Evolutionary conservation across 2,113 vertebrate species (phyloP), one percentile per base, ranked within the genome.

Genomic region (Forbesichthys papilliferus): DNA sequence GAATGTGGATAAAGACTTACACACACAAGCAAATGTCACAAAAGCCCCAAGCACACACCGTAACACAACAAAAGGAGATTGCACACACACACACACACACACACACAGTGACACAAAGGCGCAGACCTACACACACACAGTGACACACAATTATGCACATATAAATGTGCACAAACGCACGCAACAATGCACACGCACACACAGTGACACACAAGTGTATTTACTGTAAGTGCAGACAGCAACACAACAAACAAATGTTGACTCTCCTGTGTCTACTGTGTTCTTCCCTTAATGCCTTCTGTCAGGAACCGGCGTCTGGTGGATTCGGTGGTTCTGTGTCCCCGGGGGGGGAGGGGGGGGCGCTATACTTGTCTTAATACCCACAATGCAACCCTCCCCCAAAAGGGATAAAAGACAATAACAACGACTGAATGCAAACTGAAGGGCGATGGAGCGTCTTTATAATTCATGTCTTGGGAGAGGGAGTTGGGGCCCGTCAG

Each of bases 391-490:
- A 48, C 18, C 10, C 60, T 65, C 13, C 59, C 75, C 74, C 69
- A 52, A 60, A 79, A 77, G 73, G 73, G 70, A 78, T 73, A 81
- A 71, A 71, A 82, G 73, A 73, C 53, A 54, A 62, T 59, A 77
- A 69, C 1, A 27, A 27, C 12, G 34, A 62, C 84, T 77, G 33
- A 0, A 74, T 73, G 71, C 73, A 84, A 72, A 75, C 74, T 72
- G 67, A 74, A 78, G 66, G 58, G 60, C 16, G 11, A 69, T 60
- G 74, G 64, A 54, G 36, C 54, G 70, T 34, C 57, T 84, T 85
- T 86, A 82, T 85, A 89, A 88, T 90, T 88, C 74, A 88, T 86
- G 73, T 89, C 69, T 68, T 62, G 63, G 76, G 76, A 82, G 73
- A 58, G 66, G 9, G 66, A 84, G 69, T 66, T 46, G 56, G 71